These are phyloP conservation scores for Cochlearius cochlearius DNA, from an alignment of 2,113 vertebrate species.

Conservation along the genomic window DNA sequence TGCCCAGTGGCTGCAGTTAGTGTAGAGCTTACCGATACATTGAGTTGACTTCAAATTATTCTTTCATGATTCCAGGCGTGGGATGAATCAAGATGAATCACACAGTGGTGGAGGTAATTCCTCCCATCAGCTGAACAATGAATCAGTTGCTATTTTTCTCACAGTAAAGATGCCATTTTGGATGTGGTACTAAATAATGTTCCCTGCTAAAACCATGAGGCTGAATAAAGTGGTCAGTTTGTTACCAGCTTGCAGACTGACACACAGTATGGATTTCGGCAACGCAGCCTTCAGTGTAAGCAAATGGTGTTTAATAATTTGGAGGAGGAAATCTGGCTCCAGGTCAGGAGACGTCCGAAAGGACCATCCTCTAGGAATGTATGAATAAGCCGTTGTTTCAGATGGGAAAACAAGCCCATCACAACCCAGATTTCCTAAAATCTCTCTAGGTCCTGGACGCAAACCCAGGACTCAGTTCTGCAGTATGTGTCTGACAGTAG, in stretches of 20 bases:
- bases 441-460: background rate
- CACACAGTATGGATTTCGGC: background rate
- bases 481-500: background rate
- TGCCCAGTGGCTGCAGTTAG: background rate
- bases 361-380: background rate
- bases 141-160: conserved; percentile 31
- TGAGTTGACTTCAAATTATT: background rate
- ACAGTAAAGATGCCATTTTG: background rate
- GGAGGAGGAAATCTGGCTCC: background rate
- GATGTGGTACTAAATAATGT: background rate
- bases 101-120: background rate
- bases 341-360: background rate
- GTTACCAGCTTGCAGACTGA: background rate
- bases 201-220: conserved; percentile 1
- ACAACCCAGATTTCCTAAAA: background rate
- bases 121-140: conserved; percentile 37
- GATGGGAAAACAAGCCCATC: background rate
- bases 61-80: background rate
- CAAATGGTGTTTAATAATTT: background rate
- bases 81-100: conserved; percentile 40
- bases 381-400: background rate
- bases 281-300: background rate
- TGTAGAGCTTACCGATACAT: background rate
- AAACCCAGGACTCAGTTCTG: background rate
- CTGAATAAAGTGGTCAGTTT: conserved; percentile 30